phyloP scores from a whole-genome alignment of 1,140 invertebrate genomes.

The Drosophila mayri region DNA sequence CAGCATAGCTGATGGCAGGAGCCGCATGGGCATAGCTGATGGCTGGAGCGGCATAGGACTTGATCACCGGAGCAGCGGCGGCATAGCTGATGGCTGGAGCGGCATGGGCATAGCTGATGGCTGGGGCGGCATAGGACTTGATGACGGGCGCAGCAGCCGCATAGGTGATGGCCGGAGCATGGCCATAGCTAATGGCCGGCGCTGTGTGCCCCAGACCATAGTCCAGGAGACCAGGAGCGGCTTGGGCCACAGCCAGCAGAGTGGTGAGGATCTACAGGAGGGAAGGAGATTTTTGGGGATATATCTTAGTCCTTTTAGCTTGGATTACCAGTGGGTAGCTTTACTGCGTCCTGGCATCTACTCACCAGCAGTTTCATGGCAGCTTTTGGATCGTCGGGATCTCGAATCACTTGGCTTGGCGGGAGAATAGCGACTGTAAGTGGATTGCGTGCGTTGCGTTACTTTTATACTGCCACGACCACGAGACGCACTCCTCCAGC shows the following conservation, averaged over 20 bases:
- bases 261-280: slow-evolving; percentile 56
- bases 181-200: slow-evolving; percentile 57
- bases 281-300: not conserved
- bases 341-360: not conserved
- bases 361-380: slow-evolving; percentile 76
- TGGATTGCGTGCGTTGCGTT: slow-evolving; percentile 71
- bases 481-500: slow-evolving; percentile 33
- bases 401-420: slow-evolving; percentile 45
- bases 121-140: slow-evolving; percentile 56
- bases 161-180: slow-evolving; percentile 63
- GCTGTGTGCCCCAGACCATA: slow-evolving; percentile 61
- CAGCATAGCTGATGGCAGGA: slow-evolving; percentile 62
- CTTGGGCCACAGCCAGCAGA: slow-evolving; percentile 66
- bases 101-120: slow-evolving; percentile 49
- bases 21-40: slow-evolving; percentile 61
- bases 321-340: not conserved
- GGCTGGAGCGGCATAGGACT: slow-evolving; percentile 56
- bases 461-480: slow-evolving; percentile 55
- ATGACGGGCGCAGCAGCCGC: slow-evolving; percentile 59
- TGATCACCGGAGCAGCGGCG: slow-evolving; percentile 39
- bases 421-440: slow-evolving; percentile 76
- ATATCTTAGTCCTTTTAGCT: not conserved
- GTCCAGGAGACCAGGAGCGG: slow-evolving; percentile 59
- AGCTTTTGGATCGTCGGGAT: slow-evolving; percentile 25
- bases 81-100: slow-evolving; percentile 32